These are phyloP conservation scores for Nymphalis urticae DNA, from an alignment of 2,888 invertebrate genomes.

Conservation along the genomic window DNA sequence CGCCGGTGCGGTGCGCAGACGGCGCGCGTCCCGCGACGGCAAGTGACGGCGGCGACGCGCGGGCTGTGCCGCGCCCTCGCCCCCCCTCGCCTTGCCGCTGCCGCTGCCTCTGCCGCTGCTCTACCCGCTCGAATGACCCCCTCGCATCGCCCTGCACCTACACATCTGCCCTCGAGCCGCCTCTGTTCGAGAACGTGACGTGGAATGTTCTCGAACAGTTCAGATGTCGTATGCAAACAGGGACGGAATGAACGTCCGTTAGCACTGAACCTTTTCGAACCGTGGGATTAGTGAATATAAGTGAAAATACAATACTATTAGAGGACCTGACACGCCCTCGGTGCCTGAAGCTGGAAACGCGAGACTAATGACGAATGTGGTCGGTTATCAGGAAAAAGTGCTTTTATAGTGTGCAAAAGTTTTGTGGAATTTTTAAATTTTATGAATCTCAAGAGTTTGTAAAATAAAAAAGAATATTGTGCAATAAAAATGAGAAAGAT, in stretches of 20 bases:
- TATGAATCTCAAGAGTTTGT: conserved; percentile 50
- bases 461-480: conserved; percentile 44
- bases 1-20: conserved; percentile 73
- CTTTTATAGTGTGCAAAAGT: conserved; percentile 24
- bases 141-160: conserved; percentile 20
- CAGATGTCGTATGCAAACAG: conserved; percentile 8
- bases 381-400: conserved; percentile 23
- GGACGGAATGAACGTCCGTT: neutral
- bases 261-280: neutral
- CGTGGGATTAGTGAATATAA: conserved; percentile 7
- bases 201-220: conserved; percentile 8
- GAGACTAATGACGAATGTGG: conserved; percentile 12
- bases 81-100: conserved; percentile 40
- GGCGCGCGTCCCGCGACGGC: conserved; percentile 87
- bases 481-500: conserved; percentile 41
- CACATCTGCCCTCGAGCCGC: conserved; percentile 2
- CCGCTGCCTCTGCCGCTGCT: conserved; percentile 44
- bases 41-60: conserved; percentile 86
- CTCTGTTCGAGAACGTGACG: too few relatives aligned
- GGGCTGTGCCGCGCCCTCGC: conserved; percentile 65
- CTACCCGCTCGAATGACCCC: conserved; percentile 44
- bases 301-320: neutral
- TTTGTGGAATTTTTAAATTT: conserved; percentile 40
- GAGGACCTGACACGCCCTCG: neutral
- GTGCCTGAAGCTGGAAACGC: neutral